phyloP scores from a whole-genome alignment of 2,113 vertebrate genomes.

The Gracilinanus agilis region DNA sequence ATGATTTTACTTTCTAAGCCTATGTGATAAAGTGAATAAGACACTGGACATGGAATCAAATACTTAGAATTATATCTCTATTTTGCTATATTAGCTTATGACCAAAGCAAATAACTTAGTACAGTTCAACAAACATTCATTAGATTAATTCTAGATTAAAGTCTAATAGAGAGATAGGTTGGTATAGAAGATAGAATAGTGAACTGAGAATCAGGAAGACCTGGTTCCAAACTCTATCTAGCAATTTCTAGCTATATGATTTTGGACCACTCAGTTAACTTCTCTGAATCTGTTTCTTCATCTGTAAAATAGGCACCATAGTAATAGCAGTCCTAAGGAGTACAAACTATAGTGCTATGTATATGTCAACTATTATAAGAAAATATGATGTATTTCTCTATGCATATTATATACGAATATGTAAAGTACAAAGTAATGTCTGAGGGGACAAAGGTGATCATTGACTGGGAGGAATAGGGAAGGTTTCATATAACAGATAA shows the following conservation, averaged over 20 bases:
- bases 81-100: background rate
- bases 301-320: background rate
- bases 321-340: background rate
- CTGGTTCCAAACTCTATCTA: background rate
- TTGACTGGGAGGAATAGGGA: background rate
- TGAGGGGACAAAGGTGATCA: background rate
- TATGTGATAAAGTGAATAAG: background rate
- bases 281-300: background rate
- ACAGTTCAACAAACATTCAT: background rate
- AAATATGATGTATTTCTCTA: background rate
- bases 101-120: background rate
- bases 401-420: background rate
- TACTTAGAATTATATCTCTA: background rate
- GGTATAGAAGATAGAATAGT: background rate
- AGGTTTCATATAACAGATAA: background rate
- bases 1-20: background rate
- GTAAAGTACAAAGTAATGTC: background rate
- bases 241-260: background rate
- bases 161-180: background rate
- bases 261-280: background rate
- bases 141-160: background rate
- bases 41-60: background rate
- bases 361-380: background rate
- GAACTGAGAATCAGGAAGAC: background rate
- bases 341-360: background rate